These are phyloP conservation scores for Cerastoderma edule DNA, from an alignment of 2,888 invertebrate species.

Conservation along the genomic window DNA sequence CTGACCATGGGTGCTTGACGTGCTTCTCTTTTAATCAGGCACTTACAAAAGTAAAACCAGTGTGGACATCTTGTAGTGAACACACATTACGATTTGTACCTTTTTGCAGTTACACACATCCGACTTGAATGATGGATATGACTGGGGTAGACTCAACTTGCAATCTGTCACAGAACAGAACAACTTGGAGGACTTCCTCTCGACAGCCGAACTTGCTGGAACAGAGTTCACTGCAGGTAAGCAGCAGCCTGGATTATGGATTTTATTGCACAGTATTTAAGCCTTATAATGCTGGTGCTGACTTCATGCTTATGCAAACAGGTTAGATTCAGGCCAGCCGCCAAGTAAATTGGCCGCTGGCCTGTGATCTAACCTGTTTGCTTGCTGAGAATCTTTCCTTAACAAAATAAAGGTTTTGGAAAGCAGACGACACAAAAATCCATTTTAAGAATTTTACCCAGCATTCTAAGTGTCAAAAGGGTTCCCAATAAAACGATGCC, in stretches of 20 bases:
- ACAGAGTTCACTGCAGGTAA: constrained; percentile 91
- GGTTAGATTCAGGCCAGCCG: too few relatives aligned
- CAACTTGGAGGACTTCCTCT: constrained; percentile 97
- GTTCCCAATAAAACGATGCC: background rate
- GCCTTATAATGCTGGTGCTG: too few relatives aligned
- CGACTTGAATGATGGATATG: constrained; percentile 94
- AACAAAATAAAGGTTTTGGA: background rate
- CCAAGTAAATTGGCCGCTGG: too few relatives aligned
- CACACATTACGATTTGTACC: background rate
- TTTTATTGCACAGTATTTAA: too few relatives aligned
- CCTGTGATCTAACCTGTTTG: too few relatives aligned
- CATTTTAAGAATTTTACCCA: too few relatives aligned
- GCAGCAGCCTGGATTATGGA: too few relatives aligned
- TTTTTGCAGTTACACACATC: constrained; percentile 90
- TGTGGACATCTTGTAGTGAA: background rate
- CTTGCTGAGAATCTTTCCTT: too few relatives aligned
- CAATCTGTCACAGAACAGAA: constrained; percentile 97
- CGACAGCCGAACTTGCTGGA: constrained; percentile 96
- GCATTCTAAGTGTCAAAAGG: background rate
- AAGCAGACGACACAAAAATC: too few relatives aligned
- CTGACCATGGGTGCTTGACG: background rate
- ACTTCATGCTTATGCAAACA: too few relatives aligned
- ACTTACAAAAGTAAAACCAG: background rate
- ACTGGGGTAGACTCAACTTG: constrained; percentile 95
- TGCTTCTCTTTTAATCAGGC: background rate